These are phyloP conservation scores for Melanotaenia trifasciata DNA, from an alignment of 2,797 vertebrate genomes.

Conservation along the genomic window DNA sequence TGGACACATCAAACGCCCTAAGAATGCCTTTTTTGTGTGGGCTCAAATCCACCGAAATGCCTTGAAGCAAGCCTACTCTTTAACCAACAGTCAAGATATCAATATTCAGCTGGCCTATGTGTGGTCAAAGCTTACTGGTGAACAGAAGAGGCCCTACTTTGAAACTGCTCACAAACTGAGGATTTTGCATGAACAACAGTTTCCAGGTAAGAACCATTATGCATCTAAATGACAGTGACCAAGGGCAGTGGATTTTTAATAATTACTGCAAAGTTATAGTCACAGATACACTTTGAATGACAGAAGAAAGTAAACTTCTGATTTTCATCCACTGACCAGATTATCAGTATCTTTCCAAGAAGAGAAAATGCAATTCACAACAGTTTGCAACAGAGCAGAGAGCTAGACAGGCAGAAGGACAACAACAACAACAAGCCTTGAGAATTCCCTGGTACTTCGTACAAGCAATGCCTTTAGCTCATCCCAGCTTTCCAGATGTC, in stretches of 20 bases:
- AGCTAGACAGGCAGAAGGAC: not conserved
- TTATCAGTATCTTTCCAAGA: conserved; percentile 24
- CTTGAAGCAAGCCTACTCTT: conserved; percentile 81
- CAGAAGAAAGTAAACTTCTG: conserved; percentile 18
- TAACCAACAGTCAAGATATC: conserved; percentile 76
- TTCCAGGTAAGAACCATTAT: conserved; percentile 83
- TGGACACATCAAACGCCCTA: conserved; percentile 86
- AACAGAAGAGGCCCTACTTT: conserved; percentile 89
- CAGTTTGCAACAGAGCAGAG: not conserved
- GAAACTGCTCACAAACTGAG: conserved; percentile 86
- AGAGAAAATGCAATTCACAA: conserved; percentile 6
- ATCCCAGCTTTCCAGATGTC: conserved; percentile 64
- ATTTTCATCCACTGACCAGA: conserved; percentile 44
- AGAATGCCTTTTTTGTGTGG: conserved; percentile 92
- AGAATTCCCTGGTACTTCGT: conserved; percentile 59
- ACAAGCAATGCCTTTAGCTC: conserved; percentile 67
- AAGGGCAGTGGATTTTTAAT: not conserved
- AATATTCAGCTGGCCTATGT: conserved; percentile 85
- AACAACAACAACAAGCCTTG: conserved; percentile 2
- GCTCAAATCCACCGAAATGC: conserved; percentile 83
- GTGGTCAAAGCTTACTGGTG: conserved; percentile 88
- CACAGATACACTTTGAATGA: not conserved
- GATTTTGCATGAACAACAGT: conserved; percentile 83
- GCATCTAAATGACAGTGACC: not conserved
- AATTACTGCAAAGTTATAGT: not conserved